Evolutionary conservation across 2,113 vertebrate genomes (phyloP), one percentile per base, ranked within the genome.

Genomic region (Steatornis caripensis): DNA sequence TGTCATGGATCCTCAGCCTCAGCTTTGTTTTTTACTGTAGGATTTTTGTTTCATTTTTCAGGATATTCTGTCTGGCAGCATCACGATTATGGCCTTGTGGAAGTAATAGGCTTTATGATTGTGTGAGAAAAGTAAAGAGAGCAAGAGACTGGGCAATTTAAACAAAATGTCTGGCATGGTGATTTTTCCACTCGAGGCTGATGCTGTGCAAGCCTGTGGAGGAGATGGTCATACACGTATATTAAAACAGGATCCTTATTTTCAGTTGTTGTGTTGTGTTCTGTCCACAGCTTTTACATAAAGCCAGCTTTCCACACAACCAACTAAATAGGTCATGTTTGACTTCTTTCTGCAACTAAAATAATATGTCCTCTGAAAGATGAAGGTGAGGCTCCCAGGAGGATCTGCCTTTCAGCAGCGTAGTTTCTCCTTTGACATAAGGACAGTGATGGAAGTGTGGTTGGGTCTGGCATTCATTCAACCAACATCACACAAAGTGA

Each of bases 81-180:
- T 51, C 68, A 48, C 2, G 12, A 65, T 80, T 92, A 74, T 17
- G 12, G 84, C 85, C 88, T 90, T 79, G 46, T 66, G 79, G 79
- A 95, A 15, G 77, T 80, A 94, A 95, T 64, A 88, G 76, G 39
- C 23, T 90, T 95, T 90, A 88, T 54, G 64, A 95, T 60, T 48
- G n/a, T 62, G 83, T 91, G 75, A 95, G 43, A 64, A 93, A 93
- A 72, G 36, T 70, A 53, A 53, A 41, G 79, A 83, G 37, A 93
- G 58, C 69, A 92, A 89, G 37, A 81, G 72, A 92, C 37, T 78
- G 72, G 70, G 36, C 84, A 90, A 68, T 92, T 94, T 92, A 86
- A 79, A 81, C 60, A 90, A 76, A 93, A 86, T 60, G 34, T 70
- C 66, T 72, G 43, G 10, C 13, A 6, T 58, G 45, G 64, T 78